A percentile compares a stretch with the other conserved stretches of the same genome.
These are phyloP conservation scores for Micromesistius poutassou DNA, from an alignment of 2,797 vertebrate genomes.

Conservation along the genomic window DNA sequence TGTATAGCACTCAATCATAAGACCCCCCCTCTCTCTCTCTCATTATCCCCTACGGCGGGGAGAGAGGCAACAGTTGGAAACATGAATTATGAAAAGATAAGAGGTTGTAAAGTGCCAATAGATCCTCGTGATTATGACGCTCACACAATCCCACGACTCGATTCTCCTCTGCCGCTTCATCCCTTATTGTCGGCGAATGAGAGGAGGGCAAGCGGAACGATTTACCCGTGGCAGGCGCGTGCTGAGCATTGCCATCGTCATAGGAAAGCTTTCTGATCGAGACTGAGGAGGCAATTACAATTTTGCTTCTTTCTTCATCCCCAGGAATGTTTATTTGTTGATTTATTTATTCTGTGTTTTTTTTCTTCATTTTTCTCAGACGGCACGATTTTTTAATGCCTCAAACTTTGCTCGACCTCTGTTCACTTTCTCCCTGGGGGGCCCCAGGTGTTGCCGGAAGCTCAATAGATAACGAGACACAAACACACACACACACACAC, in stretches of 20 bases:
- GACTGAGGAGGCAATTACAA: slow-evolving; percentile 65
- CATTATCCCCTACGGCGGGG: background rate
- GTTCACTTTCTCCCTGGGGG: slow-evolving; percentile 17
- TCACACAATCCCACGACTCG: slow-evolving; percentile 58
- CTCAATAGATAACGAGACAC: slow-evolving; percentile 62
- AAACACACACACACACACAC: slow-evolving; percentile 64
- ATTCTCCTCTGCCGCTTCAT: slow-evolving; percentile 33
- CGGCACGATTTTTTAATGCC: slow-evolving; percentile 61
- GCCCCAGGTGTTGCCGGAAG: slow-evolving; percentile 56
- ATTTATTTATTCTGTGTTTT: slow-evolving; percentile 24
- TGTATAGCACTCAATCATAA: too few relatives aligned
- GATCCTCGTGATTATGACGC: slow-evolving; percentile 65
- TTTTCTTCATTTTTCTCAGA: slow-evolving; percentile 35
- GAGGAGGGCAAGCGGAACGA: background rate
- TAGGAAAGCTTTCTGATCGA: slow-evolving; percentile 43
- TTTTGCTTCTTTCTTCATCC: slow-evolving; percentile 49
- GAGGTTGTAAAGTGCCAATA: slow-evolving; percentile 70
- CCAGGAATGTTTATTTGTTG: slow-evolving; percentile 18
- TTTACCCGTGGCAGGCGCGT: slow-evolving; percentile 37
- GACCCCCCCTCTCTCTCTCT: too few relatives aligned
- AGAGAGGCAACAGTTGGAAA: slow-evolving; percentile 64
- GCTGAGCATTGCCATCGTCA: slow-evolving; percentile 36
- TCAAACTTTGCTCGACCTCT: slow-evolving; percentile 67
- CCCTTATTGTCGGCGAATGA: background rate
- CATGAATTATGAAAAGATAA: slow-evolving; percentile 67